Evolutionary conservation across 2,888 invertebrate genomes (phyloP).

Genomic region (Drepanosiphum platanoidis): DNA sequence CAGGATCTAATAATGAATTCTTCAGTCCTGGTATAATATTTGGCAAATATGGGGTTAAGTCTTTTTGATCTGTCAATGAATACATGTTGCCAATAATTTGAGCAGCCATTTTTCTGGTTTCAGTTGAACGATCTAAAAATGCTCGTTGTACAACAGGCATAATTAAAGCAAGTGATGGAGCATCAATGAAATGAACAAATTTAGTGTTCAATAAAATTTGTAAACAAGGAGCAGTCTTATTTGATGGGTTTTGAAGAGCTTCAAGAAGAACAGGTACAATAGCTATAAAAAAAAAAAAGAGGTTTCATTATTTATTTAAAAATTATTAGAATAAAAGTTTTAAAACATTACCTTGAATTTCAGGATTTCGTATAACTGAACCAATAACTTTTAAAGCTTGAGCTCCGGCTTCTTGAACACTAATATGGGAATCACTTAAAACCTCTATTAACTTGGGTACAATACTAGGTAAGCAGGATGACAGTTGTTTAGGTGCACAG

Average conservation of each 20-base stretch:
- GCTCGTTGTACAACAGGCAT: conserved; percentile 99
- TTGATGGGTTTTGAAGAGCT: conserved; percentile 95
- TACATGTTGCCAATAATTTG: conserved; percentile 99
- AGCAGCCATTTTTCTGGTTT: conserved; percentile 98
- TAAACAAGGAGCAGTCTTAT: conserved; percentile 92
- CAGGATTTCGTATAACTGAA: conserved; percentile 97
- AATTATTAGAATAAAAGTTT: neutral
- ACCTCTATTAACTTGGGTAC: conserved; percentile 98
- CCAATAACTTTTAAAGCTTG: conserved; percentile 96
- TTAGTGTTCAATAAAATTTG: conserved; percentile 93
- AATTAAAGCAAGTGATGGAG: conserved; percentile 96
- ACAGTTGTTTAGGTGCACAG: conserved; percentile 98
- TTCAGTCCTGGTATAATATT: conserved; percentile 97
- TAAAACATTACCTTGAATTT: conserved; percentile 80
- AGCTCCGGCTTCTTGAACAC: conserved; percentile 95
- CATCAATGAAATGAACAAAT: conserved; percentile 99
- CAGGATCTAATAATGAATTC: conserved; percentile 94
- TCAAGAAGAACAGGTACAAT: conserved; percentile 87
- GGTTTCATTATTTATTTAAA: neutral
- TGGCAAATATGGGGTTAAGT: conserved; percentile 93
- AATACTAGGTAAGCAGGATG: conserved; percentile 96
- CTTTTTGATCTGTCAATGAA: conserved; percentile 98
- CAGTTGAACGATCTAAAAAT: conserved; percentile 96
- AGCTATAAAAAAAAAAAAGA: conserved; percentile 69
- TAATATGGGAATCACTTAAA: conserved; percentile 95